phyloP scores from a whole-genome alignment of 30 jellyfish, hydroid and myxozoan species.

The Calvadosia cruxmelitensis region DNA sequence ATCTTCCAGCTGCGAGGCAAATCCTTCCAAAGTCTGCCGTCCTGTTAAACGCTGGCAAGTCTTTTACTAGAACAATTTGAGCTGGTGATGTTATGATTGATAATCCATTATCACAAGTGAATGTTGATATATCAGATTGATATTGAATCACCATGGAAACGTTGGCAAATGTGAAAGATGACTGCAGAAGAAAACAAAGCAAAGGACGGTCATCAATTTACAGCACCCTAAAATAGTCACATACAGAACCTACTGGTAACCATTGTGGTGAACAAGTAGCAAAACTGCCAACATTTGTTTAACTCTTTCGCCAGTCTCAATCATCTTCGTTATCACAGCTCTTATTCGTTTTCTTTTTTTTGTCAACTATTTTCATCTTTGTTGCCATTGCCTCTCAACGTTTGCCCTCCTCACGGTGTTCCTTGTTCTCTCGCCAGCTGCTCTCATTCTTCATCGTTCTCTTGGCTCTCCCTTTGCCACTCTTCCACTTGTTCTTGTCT shows the following conservation, averaged over 20 bases:
- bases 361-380: no score
- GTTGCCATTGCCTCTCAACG: no score
- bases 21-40: slow-evolving; percentile 60
- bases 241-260: no score
- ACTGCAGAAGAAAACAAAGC: slow-evolving; percentile 10
- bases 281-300: neutral
- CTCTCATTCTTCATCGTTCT: no score
- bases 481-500: no score
- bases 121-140: slow-evolving; percentile 28
- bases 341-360: no score
- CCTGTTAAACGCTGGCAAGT: slow-evolving; percentile 18
- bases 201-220: neutral
- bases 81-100: slow-evolving; percentile 14
- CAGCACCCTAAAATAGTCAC: neutral
- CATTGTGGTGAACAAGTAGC: no score
- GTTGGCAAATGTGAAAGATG: slow-evolving; percentile 14
- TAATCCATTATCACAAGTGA: slow-evolving; percentile 52
- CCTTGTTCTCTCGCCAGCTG: no score
- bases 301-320: neutral
- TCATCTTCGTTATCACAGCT: neutral
- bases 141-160: slow-evolving; percentile 14
- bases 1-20: slow-evolving; percentile 60
- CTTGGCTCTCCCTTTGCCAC: no score
- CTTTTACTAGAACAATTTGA: slow-evolving; percentile 13
- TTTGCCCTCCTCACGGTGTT: no score